Conservation (phyloP, 2,113 vertebrate genomes). For the Donacobius atricapilla region DNA sequence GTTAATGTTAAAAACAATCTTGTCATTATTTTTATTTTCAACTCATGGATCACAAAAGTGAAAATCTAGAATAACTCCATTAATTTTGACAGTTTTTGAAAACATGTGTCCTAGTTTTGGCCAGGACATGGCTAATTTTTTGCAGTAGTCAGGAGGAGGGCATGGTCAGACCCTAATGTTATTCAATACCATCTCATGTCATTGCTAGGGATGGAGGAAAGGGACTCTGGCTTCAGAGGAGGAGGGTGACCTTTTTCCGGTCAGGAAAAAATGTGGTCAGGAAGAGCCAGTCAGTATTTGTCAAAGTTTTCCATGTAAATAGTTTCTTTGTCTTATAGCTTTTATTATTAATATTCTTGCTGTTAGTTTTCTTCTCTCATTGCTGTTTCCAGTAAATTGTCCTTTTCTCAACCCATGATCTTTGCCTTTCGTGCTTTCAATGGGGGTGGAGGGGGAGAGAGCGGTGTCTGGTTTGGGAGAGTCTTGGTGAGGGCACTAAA, state of each 20-base stretch:
- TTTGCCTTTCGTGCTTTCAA: neutral
- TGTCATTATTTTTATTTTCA: neutral
- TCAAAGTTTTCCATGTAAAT: neutral
- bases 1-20: neutral
- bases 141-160: neutral
- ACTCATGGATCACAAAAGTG: neutral
- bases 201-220: neutral
- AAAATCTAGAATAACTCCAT: neutral
- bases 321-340: neutral
- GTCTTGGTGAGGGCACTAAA: neutral
- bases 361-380: neutral
- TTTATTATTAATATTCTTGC: neutral
- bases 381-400: neutral
- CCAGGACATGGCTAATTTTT: neutral
- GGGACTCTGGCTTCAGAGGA: neutral
- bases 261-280: neutral
- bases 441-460: neutral
- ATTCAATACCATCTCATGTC: neutral
- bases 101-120: neutral
- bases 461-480: neutral
- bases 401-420: neutral
- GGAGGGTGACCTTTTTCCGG: neutral
- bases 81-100: neutral
- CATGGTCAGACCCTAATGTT: neutral
- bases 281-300: neutral